phyloP scores from a whole-genome alignment of 2,113 vertebrate species.

The Colius striatus region DNA sequence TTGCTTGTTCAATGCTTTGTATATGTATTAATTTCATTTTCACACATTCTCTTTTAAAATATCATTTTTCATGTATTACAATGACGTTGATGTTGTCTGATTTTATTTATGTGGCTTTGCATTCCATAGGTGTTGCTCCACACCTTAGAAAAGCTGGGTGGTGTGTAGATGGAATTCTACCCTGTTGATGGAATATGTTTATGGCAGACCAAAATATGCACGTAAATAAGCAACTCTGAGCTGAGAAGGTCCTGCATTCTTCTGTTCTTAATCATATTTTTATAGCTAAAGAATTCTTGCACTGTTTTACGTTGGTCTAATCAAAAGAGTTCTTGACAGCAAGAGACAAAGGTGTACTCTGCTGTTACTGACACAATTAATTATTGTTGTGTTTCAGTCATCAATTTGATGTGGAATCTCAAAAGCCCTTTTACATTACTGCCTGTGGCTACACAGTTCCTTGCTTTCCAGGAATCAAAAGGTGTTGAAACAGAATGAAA shows the following conservation, averaged over 20 bases:
- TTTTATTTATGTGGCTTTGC: background rate
- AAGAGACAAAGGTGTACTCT: slow-evolving; percentile 21
- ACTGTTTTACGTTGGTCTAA: background rate
- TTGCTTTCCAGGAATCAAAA: slow-evolving; percentile 51
- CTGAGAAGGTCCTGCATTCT: background rate
- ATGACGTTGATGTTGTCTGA: background rate
- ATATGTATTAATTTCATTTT: background rate
- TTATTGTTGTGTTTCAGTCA: slow-evolving; percentile 17
- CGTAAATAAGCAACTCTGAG: background rate
- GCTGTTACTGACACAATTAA: slow-evolving; percentile 8
- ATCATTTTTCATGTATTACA: background rate
- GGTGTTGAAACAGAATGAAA: slow-evolving; percentile 37
- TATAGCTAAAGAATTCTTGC: background rate
- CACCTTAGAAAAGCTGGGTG: background rate
- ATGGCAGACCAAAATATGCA: background rate
- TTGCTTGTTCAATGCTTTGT: background rate
- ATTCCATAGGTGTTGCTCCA: background rate
- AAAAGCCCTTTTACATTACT: slow-evolving; percentile 40
- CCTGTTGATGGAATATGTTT: background rate
- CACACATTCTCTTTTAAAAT: background rate
- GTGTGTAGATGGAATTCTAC: background rate
- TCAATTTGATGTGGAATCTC: slow-evolving; percentile 43
- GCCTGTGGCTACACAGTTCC: slow-evolving; percentile 21
- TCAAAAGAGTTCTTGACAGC: slow-evolving; percentile 44
- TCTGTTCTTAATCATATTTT: background rate